These are phyloP conservation scores for Forficula auricularia DNA, from an alignment of 1,140 invertebrate species.

Conservation along the genomic window DNA sequence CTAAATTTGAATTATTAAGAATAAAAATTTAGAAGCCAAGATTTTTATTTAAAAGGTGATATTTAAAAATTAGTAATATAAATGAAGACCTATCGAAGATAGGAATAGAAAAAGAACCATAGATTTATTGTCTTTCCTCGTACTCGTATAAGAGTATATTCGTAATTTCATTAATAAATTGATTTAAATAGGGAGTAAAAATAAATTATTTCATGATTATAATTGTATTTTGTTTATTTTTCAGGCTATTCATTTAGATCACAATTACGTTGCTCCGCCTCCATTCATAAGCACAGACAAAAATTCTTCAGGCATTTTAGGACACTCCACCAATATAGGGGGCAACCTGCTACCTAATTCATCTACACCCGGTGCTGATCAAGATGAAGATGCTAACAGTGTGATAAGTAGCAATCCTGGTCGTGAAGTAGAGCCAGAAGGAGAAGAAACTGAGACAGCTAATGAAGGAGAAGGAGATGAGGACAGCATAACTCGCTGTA, in stretches of 20 bases:
- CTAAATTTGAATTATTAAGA: no score
- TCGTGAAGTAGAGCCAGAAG: conserved; percentile 42
- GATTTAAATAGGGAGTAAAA: no score
- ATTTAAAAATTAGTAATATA: no score
- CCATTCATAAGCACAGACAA: conserved; percentile 35
- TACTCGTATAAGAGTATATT: no score
- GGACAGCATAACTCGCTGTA: conserved; percentile 76
- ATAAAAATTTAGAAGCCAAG: no score
- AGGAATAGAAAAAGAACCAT: no score
- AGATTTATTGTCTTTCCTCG: no score
- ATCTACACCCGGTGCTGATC: conserved; percentile 3
- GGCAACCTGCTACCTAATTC: neutral
- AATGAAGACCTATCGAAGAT: no score
- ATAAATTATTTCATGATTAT: no score
- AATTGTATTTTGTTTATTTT: conserved; percentile 25
- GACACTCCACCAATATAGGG: conserved; percentile 3
- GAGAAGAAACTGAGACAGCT: conserved; percentile 74
- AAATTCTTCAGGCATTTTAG: neutral
- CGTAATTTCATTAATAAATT: no score
- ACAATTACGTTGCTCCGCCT: conserved; percentile 60
- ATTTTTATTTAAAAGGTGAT: no score
- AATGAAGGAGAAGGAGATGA: conserved; percentile 70
- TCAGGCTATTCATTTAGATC: conserved; percentile 57
- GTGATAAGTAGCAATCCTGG: conserved; percentile 40
- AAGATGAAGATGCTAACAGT: conserved; percentile 43